Percentiles rank a stretch among this genome's conserved stretches.
Evolutionary conservation across 2,888 invertebrate genomes (phyloP).

Genomic region (Hedychridium roseum): DNA sequence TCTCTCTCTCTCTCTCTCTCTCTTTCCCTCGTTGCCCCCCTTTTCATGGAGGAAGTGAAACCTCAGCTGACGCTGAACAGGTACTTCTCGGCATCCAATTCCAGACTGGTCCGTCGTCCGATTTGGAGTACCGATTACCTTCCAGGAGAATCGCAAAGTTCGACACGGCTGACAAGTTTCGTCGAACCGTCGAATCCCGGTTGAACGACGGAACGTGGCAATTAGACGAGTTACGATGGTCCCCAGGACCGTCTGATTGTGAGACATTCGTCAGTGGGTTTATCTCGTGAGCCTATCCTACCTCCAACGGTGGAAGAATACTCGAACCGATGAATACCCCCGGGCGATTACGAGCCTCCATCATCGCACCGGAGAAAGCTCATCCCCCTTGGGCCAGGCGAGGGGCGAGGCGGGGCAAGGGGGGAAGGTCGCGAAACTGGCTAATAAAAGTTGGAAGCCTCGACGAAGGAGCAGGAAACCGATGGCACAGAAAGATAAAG

Average conservation of each 20-base stretch:
- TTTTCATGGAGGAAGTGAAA: background rate
- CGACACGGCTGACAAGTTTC: no score
- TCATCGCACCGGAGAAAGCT: conserved; percentile 9
- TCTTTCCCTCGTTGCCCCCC: conserved; percentile 5
- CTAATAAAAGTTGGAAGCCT: conserved; percentile 37
- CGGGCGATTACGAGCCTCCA: conserved; percentile 5
- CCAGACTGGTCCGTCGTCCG: no score
- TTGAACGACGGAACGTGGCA: no score
- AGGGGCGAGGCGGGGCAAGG: conserved; percentile 14
- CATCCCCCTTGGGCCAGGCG: conserved; percentile 9
- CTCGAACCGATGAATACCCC: conserved; percentile 27
- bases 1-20: background rate
- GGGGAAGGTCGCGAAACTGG: conserved; percentile 40
- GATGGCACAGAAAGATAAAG: conserved; percentile 12
- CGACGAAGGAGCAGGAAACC: conserved; percentile 14
- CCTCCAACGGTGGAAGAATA: conserved; percentile 25
- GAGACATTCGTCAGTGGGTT: conserved; percentile 31
- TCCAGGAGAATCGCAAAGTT: no score
- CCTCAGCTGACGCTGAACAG: no score
- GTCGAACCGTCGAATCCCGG: no score
- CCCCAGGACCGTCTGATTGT: no score
- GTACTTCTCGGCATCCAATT: no score
- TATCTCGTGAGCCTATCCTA: conserved; percentile 18
- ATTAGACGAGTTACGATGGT: no score
- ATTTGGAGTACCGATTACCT: no score